These are phyloP conservation scores for Adelosebastes latens DNA, from an alignment of 2,797 vertebrate genomes.

Conservation along the genomic window DNA sequence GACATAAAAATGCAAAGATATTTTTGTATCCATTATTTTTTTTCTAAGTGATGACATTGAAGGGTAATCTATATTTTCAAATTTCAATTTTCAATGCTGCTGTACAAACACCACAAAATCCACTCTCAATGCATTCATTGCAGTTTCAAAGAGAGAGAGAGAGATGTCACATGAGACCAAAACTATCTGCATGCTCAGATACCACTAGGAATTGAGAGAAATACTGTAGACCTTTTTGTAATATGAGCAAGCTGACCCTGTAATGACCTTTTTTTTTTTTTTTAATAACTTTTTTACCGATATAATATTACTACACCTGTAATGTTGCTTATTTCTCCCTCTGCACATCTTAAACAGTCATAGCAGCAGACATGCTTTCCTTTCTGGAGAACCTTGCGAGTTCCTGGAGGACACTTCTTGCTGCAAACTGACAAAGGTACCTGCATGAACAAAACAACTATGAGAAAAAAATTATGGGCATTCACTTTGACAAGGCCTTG, in stretches of 20 bases:
- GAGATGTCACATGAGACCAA: too few relatives aligned
- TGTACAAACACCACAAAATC: background rate
- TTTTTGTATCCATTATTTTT: too few relatives aligned
- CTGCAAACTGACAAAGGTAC: constrained; percentile 77
- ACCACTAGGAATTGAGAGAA: too few relatives aligned
- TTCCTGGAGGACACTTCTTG: constrained; percentile 69
- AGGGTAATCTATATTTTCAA: background rate
- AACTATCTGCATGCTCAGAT: background rate
- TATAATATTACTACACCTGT: constrained; percentile 62
- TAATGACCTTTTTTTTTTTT: too few relatives aligned
- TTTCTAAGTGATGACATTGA: too few relatives aligned
- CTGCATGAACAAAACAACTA: constrained; percentile 20
- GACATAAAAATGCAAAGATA: background rate
- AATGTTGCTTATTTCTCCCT: constrained; percentile 75
- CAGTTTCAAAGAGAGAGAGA: background rate
- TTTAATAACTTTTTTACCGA: too few relatives aligned
- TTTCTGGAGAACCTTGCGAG: constrained; percentile 74
- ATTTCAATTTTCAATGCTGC: background rate
- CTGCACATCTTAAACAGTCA: constrained; percentile 78
- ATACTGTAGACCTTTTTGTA: background rate
- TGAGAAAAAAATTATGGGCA: background rate
- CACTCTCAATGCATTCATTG: background rate
- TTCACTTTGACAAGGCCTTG: background rate
- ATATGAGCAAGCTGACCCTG: too few relatives aligned
- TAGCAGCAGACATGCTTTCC: constrained; percentile 78